Evolutionary conservation across 2,797 vertebrate genomes (phyloP), one percentile per base, ranked within the genome.

Genomic region (Chelonia mydas): DNA sequence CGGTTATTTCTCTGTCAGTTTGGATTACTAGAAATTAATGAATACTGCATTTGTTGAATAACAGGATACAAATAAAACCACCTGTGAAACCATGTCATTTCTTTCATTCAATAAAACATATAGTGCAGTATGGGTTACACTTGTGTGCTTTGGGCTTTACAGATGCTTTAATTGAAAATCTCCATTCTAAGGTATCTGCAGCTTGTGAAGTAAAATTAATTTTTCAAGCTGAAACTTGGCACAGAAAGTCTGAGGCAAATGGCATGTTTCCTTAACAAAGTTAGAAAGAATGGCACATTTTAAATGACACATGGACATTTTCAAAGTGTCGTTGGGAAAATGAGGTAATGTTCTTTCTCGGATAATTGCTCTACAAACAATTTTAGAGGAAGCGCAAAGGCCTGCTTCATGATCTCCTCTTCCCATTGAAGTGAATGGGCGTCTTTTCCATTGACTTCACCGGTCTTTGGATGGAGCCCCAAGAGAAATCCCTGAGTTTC

Each of bases 151-250:
- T 6, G 49, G 9, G 27, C 19, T 85, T 76, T 37, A n/a, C 79
- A 45, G 17, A 28, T 5, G 3, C 31, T 81, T 86, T 15, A 37
- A 13, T 72, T 61, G 72, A 54, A 72, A 1, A 2, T 59, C 47
- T 85, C 47, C 16, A 17, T 2, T 3, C 27, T 7, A 45, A 50
- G 0, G 0, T n/a, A 2, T 3, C 37, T 50, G 2, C 11, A 84
- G 5, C 25, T 81, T 25, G 3, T 12, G 27, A 47, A 47, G 1
- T 10, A 81, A 81, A 11, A 27, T 72, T 16, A 21, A 21, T 54
- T 3, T 15, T 90, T 54, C 54, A 57, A 50, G 2, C 10, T 51
- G 37, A 54, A 90, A 61, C 6, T 83, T n/a, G 55, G 1, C 31
- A 41, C 6, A 33, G 33, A 86, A 84, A 17, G n/a, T 21, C 7